Evolutionary conservation across 2,888 invertebrate genomes (phyloP).

Genomic region (Pteria penguin): DNA sequence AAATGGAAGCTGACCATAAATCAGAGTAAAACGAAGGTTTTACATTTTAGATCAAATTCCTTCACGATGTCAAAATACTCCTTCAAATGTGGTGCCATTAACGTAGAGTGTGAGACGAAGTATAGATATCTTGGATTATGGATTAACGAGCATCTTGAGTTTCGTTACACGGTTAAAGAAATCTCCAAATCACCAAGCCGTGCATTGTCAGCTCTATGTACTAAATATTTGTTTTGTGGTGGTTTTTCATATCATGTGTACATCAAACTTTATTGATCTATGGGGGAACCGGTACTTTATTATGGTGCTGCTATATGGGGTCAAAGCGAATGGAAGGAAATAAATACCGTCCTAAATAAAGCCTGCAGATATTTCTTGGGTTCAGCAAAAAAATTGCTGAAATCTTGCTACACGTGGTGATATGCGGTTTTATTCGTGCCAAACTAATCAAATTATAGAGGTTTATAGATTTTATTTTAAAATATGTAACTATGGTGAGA

Average conservation of each 20-base stretch:
- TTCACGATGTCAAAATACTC: background rate
- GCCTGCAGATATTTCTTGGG: too few species aligned
- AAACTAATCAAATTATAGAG: background rate
- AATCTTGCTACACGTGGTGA: too few species aligned
- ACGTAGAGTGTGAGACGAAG: background rate
- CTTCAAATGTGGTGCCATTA: slow-evolving; percentile 2
- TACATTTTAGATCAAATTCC: too few species aligned
- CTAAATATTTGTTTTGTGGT: slow-evolving; percentile 20
- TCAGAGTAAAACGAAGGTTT: too few species aligned
- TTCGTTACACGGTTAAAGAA: slow-evolving; percentile 6
- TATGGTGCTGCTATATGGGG: too few species aligned
- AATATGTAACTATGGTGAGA: too few species aligned
- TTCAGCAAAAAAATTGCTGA: too few species aligned
- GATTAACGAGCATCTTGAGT: slow-evolving; percentile 20
- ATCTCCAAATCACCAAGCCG: slow-evolving; percentile 25
- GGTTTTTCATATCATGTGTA: slow-evolving; percentile 19
- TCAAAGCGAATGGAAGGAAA: too few species aligned
- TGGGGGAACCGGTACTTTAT: too few species aligned
- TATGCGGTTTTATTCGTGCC: background rate
- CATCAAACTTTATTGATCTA: slow-evolving; percentile 2
- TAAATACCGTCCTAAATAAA: too few species aligned
- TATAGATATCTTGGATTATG: slow-evolving; percentile 28
- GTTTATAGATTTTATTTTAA: too few species aligned
- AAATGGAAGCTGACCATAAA: too few species aligned
- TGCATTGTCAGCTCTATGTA: slow-evolving; percentile 19